These are phyloP conservation scores for Poliocrania exsul DNA, from an alignment of 2,797 vertebrate genomes.

Conservation along the genomic window DNA sequence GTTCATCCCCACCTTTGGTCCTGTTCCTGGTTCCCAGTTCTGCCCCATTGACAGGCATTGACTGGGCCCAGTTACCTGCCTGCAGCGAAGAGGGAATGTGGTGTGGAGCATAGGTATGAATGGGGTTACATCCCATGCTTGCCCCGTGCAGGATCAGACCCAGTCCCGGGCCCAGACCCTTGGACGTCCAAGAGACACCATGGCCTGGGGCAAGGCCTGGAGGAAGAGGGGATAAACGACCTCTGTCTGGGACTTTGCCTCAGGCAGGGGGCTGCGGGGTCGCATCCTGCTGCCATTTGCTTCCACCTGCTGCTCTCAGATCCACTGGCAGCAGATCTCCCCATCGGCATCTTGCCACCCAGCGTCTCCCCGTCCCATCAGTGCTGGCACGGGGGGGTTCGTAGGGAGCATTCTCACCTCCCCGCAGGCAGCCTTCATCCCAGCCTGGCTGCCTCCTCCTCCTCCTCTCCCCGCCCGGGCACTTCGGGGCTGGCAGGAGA, in stretches of 20 bases:
- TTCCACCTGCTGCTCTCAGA: neutral
- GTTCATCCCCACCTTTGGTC: neutral
- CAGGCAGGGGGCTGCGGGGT: accelerated
- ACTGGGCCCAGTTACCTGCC: neutral
- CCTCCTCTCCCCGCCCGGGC: slow-evolving; percentile 44
- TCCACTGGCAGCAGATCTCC: accelerated
- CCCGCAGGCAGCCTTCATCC: slow-evolving; percentile 3
- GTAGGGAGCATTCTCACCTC: neutral
- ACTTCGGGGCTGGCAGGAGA: slow-evolving; percentile 64
- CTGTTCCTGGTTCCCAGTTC: neutral
- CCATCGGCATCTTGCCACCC: neutral
- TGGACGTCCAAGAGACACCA: neutral
- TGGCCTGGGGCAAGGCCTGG: neutral
- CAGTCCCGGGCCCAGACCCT: neutral
- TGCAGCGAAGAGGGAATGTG: accelerated
- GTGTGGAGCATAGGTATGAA: no score
- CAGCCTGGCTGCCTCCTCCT: slow-evolving; percentile 26
- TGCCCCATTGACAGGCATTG: neutral
- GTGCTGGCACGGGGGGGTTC: neutral
- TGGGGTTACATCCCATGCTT: neutral
- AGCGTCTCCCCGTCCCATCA: neutral
- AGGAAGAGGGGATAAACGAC: neutral
- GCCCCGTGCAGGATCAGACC: neutral
- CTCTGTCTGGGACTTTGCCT: accelerated
- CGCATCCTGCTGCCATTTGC: neutral